A percentile compares a stretch with the other conserved stretches of the same genome.
These are phyloP conservation scores for Zosterops japonicus DNA, from an alignment of 2,113 vertebrate species.

Conservation along the genomic window DNA sequence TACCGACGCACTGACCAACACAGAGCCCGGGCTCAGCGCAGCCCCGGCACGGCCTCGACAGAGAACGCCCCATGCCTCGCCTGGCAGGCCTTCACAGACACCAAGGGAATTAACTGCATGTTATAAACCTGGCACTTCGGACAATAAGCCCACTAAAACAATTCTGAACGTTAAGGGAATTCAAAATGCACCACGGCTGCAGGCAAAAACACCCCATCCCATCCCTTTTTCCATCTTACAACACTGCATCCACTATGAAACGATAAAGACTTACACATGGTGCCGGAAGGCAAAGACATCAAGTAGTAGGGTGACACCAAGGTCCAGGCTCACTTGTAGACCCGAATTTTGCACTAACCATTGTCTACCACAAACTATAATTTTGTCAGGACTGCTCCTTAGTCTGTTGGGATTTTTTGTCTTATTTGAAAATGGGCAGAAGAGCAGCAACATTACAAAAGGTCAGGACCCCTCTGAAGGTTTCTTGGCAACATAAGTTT, in stretches of 20 bases:
- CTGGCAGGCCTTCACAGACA: rapidly evolving
- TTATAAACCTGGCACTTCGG: background rate
- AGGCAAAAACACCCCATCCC: background rate
- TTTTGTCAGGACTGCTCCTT: background rate
- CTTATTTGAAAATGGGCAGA: background rate
- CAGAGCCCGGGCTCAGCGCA: background rate
- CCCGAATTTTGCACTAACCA: background rate
- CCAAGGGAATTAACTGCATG: rapidly evolving
- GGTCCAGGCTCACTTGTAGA: too few relatives aligned
- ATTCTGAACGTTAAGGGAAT: background rate
- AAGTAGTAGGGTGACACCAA: background rate
- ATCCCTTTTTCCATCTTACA: background rate
- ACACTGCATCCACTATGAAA: background rate
- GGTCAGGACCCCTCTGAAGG: background rate
- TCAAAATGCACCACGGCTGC: background rate
- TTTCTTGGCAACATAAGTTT: background rate
- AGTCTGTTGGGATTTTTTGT: background rate
- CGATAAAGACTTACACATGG: rapidly evolving
- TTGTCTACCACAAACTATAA: background rate
- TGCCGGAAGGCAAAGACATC: background rate
- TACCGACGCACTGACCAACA: background rate
- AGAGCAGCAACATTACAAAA: background rate
- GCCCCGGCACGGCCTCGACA: background rate
- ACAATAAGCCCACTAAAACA: background rate
- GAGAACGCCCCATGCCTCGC: background rate